Evolutionary conservation across 2,888 invertebrate species (phyloP).

Genomic region (Metalampra italica): DNA sequence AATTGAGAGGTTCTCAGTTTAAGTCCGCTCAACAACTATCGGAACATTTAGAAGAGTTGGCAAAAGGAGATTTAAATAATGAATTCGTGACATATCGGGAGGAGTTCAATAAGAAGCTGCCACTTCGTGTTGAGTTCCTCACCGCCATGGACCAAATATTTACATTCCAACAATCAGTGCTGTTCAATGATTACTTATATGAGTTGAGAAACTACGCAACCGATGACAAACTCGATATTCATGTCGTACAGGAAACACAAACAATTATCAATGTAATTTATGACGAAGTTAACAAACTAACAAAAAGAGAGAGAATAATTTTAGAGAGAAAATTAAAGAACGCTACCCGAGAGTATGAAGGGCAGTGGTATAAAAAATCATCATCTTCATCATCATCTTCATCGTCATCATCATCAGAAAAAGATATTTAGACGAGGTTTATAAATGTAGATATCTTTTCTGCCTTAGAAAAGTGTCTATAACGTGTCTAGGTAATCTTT

Average conservation of each 20-base stretch:
- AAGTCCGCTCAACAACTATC: slow-evolving; percentile 29
- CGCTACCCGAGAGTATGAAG: slow-evolving; percentile 1
- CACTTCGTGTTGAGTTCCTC: slow-evolving; percentile 31
- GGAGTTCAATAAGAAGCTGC: slow-evolving; percentile 23
- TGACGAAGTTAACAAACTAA: slow-evolving; percentile 19
- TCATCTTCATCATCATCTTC: not conserved
- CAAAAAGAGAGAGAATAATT: not conserved
- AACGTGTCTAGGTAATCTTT: too few relatives aligned
- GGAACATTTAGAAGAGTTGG: slow-evolving; percentile 28
- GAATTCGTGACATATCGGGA: slow-evolving; percentile 27
- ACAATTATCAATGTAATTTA: slow-evolving; percentile 27
- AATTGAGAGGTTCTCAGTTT: slow-evolving; percentile 27
- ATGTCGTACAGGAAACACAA: slow-evolving; percentile 22
- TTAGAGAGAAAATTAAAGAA: slow-evolving; percentile 2
- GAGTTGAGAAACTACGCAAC: slow-evolving; percentile 25
- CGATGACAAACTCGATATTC: slow-evolving; percentile 17
- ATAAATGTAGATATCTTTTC: too few relatives aligned
- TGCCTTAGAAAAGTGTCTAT: too few relatives aligned
- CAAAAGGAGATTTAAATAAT: slow-evolving; percentile 28
- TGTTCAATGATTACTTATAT: slow-evolving; percentile 44
- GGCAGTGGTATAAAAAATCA: not conserved
- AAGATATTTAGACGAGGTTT: too few relatives aligned
- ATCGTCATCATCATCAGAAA: not conserved
- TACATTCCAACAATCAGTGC: slow-evolving; percentile 30
- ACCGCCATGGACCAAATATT: slow-evolving; percentile 40